Evolutionary conservation across 2,888 invertebrate species (phyloP), one percentile per base, ranked within the genome.

Genomic region (Pristionchus japonicus): DNA sequence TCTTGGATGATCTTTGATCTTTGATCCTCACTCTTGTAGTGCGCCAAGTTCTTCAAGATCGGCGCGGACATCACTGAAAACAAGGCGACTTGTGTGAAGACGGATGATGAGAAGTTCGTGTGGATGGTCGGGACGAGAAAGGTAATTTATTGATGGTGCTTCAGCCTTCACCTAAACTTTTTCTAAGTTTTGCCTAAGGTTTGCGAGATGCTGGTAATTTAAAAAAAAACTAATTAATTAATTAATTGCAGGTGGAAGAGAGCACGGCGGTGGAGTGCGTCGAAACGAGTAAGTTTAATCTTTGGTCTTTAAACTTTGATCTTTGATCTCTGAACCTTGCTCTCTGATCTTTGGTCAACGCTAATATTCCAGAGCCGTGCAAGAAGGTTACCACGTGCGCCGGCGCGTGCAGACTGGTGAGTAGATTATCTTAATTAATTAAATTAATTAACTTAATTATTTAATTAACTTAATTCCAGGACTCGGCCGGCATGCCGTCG

Each of bases 1-100:
- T n/a, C 27, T 27, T 27, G 3, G 27, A n/a, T n/a, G n/a, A 7
- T 27, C 6, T 20, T 34, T 70, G 31, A 70, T 70, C 67, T 70
- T 34, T 70, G 67, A 70, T 70, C 67, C n/a, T n/a, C n/a, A n/a
- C n/a, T 34, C 20, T 70, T 70, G 27, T 37, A 70, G 70, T 70
- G 70, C 37, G 27, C 70, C 17, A 70, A 70, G 20, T 70, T 70
- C 37, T 70, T 70, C 70, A 37, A 70, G 37, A 70, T 70, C 20
- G 70, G 37, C 17, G 37, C 20, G 4, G 20, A 13, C 0, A 17
- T 17, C 34, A 37, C 70, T 40, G 70, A 57, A 9, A 23, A 70
- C 1, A 37, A 37, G 37, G 70, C 70, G 70, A 37, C 2, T 9
- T 34, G 37, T 20, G 20, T 3, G 17, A 70, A 34, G 70, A 37